Base-by-base conservation (phyloP, 2,113 vertebrate species). In the Hippocampus guttulatus region DNA sequence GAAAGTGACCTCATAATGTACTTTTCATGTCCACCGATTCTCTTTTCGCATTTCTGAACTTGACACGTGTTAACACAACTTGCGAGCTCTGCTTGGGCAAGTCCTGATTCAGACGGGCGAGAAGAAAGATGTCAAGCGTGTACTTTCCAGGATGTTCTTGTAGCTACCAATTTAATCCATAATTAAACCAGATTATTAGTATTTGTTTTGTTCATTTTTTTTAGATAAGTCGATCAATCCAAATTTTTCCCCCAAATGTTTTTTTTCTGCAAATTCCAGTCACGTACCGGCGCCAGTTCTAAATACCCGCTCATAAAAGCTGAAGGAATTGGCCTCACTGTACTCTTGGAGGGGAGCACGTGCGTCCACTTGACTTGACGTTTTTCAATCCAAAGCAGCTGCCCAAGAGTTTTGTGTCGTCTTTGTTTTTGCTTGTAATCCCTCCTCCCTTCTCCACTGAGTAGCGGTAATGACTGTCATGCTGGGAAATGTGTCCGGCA, bases 401-500 rank as follows among this genome's bases (percentile, higher is more conserved):
- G 60, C 68, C 74, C 25, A 7, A 33, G 55, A 27, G 65, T 38
- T 76, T 65, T 4, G 47, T 33, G 70, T 77, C 8, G 3, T 72
- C 74, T 67, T 75, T 47, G 60, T 75, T 66, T 81, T 75, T 58
- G 45, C 67, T 55, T 60, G 30, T 68, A 47, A 52, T 69, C 47
- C 65, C 54, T 57, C 73, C 75, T 33, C 64, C 57, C 27, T 16
- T 69, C 74, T 78, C 33, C 16, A 62, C 62, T 52, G 38, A 2
- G 64, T 1, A 18, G 67, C 12, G 73, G 69, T 81, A 81, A 84
- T 70, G 75, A 69, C 71, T 55, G 66, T 71, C 78, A 77, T 78
- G 83, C 82, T 81, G 77, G 33, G 77, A 76, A 75, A 81, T 75
- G 84, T 77, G 84, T 88, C 87, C 67, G 60, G 63, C 83, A 41